phyloP scores from a whole-genome alignment of 2,113 vertebrate genomes.

The Delphinapterus leucas region DNA sequence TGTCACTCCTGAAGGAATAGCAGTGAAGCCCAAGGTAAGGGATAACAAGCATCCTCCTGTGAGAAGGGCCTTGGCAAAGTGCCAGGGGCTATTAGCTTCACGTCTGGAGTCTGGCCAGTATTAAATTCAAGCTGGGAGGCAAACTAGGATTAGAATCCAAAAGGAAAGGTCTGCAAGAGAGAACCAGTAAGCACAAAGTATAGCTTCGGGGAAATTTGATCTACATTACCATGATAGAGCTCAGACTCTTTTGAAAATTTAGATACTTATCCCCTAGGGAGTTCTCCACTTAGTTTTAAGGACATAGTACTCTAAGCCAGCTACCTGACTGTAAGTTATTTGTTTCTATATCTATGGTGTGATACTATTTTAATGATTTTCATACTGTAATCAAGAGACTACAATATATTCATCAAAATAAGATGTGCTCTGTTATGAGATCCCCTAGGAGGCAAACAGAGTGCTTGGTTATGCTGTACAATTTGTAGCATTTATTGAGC shows the following conservation, averaged over 20 bases:
- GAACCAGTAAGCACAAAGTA: not conserved
- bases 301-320: not conserved
- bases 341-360: not conserved
- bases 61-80: not conserved
- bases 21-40: not conserved
- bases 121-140: not conserved
- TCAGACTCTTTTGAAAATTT: not conserved
- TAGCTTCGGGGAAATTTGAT: not conserved
- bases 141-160: not conserved
- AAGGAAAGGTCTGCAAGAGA: not conserved
- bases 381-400: not conserved
- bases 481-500: not conserved
- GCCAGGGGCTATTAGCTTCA: not conserved
- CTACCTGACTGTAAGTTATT: not conserved
- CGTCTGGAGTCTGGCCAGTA: not conserved
- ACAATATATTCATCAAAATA: not conserved
- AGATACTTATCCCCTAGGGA: not conserved
- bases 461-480: not conserved
- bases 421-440: not conserved
- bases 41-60: not conserved
- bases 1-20: not conserved
- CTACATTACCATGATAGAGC: not conserved
- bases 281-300: not conserved
- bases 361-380: not conserved
- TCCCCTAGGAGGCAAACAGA: not conserved